phyloP scores from a whole-genome alignment of 1,140 invertebrate species.

The Caligus rogercresseyi region DNA sequence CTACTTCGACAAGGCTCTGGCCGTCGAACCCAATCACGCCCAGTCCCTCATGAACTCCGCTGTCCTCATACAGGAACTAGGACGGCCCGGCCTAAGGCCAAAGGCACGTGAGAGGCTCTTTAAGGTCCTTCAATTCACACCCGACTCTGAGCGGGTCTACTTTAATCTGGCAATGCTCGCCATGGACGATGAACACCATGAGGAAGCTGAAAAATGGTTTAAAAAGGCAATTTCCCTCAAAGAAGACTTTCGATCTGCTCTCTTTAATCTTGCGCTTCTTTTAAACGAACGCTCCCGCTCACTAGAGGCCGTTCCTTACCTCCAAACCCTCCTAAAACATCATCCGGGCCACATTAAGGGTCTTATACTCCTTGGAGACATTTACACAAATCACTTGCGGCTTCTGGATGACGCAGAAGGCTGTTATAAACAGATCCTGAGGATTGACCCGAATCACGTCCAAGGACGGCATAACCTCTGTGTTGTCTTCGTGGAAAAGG shows the following conservation, averaged over 20 bases:
- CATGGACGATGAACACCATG: constrained; percentile 17
- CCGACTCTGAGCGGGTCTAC: constrained; percentile 20
- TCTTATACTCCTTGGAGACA: constrained; percentile 46
- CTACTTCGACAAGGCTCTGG: constrained; percentile 6
- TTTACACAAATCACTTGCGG: constrained; percentile 75
- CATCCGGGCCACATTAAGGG: constrained; percentile 18
- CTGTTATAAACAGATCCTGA: constrained; percentile 60
- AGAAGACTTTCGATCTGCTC: constrained; percentile 35
- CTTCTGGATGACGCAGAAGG: constrained; percentile 48
- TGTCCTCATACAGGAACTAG: constrained; percentile 18
- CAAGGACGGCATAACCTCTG: constrained; percentile 89
- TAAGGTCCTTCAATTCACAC: constrained; percentile 11
- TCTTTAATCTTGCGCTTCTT: constrained; percentile 16
- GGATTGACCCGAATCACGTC: constrained; percentile 70
- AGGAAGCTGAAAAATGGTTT: constrained; percentile 51
- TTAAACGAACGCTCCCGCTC: constrained; percentile 14
- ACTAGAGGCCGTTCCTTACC: constrained; percentile 8
- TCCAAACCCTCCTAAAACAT: constrained; percentile 5
- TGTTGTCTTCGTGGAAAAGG: constrained; percentile 81
- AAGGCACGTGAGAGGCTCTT: constrained; percentile 20
- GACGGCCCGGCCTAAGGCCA: neutral
- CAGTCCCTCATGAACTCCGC: constrained; percentile 6
- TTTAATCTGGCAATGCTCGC: constrained; percentile 22
- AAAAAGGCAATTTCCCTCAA: constrained; percentile 48
- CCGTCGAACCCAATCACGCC: constrained; percentile 11